Evolutionary conservation across 2,797 vertebrate genomes (phyloP).

Genomic region (Otolemur crassicaudatus): DNA sequence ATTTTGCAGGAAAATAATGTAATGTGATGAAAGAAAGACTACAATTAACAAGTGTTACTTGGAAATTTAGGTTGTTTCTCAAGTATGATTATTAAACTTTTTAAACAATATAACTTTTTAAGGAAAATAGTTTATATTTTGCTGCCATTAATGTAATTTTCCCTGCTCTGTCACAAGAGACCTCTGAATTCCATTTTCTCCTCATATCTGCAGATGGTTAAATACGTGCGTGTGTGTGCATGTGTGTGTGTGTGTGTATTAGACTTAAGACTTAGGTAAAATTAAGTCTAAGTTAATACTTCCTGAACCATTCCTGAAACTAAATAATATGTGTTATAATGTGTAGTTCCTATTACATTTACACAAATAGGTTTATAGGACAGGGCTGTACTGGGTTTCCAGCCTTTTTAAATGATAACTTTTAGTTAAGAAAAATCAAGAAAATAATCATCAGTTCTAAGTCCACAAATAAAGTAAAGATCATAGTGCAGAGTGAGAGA

Average conservation of each 20-base stretch:
- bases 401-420: not conserved
- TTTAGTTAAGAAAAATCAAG: not conserved
- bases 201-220: not conserved
- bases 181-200: not conserved
- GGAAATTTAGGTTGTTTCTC: not conserved
- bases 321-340: not conserved
- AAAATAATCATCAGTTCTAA: not conserved
- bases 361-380: not conserved
- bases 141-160: not conserved
- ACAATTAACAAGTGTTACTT: not conserved
- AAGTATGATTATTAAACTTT: not conserved
- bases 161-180: not conserved
- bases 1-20: too few relatives aligned
- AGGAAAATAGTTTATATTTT: not conserved
- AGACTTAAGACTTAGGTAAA: not conserved
- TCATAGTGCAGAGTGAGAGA: not conserved
- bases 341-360: not conserved
- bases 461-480: not conserved
- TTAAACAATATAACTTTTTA: not conserved
- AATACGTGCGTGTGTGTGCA: not conserved
- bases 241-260: too few relatives aligned
- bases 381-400: not conserved
- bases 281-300: not conserved
- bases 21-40: not conserved
- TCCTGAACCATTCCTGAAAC: not conserved